A percentile compares a stretch with the other conserved stretches of the same genome.
phyloP scores from a whole-genome alignment of 2,797 vertebrate genomes.

The Antrozous pallidus region DNA sequence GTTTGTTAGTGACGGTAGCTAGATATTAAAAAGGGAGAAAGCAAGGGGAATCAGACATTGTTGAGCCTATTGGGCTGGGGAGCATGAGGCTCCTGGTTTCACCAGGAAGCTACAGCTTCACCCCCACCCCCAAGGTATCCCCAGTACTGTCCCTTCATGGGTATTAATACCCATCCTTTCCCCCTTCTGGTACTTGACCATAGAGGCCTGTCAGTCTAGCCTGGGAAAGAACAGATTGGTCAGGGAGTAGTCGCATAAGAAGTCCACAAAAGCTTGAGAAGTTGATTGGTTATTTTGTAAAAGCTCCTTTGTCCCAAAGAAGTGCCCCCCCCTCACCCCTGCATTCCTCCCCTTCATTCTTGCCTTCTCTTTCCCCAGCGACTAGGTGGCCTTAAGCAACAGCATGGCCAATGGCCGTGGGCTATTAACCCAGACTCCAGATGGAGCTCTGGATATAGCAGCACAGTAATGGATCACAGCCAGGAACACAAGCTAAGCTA shows the following conservation, averaged over 20 bases:
- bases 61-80: not conserved
- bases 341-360: not conserved
- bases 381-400: not conserved
- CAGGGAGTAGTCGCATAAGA: no score
- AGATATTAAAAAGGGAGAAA: not conserved
- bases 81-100: not conserved
- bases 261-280: no score
- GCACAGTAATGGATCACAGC: not conserved
- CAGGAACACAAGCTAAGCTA: not conserved
- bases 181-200: not conserved
- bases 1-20: not conserved
- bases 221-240: not conserved
- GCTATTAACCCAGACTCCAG: not conserved
- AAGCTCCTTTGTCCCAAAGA: not conserved
- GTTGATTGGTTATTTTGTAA: no score
- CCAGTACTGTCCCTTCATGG: not conserved
- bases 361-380: not conserved
- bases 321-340: fast-evolving
- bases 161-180: not conserved
- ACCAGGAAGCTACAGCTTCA: not conserved
- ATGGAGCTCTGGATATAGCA: not conserved
- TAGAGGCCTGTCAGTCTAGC: not conserved
- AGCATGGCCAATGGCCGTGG: not conserved
- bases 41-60: not conserved
- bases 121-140: not conserved